Conservation (phyloP, 2,113 vertebrate genomes). For the Antechinus stuartii region DNA sequence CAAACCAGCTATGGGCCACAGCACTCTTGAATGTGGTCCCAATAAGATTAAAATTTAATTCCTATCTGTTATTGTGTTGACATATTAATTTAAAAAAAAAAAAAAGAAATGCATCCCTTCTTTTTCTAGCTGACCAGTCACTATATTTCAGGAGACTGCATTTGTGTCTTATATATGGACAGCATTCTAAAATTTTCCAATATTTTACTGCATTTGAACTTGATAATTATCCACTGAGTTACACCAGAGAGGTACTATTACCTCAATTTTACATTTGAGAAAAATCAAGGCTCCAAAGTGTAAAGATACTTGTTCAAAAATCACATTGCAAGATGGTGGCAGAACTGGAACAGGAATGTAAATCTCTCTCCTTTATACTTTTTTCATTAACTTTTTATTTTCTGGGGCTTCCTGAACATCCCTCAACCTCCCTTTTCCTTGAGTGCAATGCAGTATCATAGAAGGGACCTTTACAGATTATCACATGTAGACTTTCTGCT, state of each 20-base stretch:
- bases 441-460: background rate
- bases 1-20: background rate
- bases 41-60: constrained; percentile 18
- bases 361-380: background rate
- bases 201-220: background rate
- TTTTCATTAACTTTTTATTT: background rate
- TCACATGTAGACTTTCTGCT: background rate
- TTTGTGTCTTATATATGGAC: background rate
- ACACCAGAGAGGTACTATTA: background rate
- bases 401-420: background rate
- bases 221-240: background rate
- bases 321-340: background rate
- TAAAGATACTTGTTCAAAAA: background rate
- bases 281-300: constrained; percentile 33
- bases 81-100: background rate
- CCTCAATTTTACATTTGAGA: background rate
- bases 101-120: constrained; percentile 15
- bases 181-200: background rate
- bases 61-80: background rate
- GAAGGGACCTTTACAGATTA: background rate
- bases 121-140: background rate
- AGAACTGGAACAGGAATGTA: background rate
- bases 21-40: background rate
- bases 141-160: background rate
- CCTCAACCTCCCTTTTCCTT: background rate